Base-by-base conservation (phyloP, 1,140 invertebrate species). In the Andrena cerasifolii region DNA sequence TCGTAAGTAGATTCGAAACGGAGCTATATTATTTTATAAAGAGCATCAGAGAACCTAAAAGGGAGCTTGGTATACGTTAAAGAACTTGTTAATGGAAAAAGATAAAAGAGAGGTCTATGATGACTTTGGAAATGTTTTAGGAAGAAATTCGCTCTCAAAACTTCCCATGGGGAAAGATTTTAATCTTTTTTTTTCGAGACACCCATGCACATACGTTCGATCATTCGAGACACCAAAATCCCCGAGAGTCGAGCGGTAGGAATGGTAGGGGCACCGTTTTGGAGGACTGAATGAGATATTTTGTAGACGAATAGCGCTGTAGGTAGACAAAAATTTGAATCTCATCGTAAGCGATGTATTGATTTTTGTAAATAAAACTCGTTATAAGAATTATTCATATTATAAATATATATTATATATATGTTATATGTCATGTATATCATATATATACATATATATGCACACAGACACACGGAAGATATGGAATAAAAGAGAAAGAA, bases 281-380 rank as follows among this genome's bases (percentile, higher is more conserved):
- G 79, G 77, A 88, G 84, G 85, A 90, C 88, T 90, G 88, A 89
- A 86, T 78, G 83, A 87, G 86, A 87, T 78, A 84, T 88, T 88
- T 90, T 88, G 78, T 88, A 89, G 87, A 78, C 82, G 70, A 3
- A 87, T 86, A 85, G 76, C 33, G 63, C 40, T 10, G 21, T 88
- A 89, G 84, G 77, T 89, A 89, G 83, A 82, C 56, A 78, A 88
- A 84, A 86, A 86, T 86, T 65, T 62, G 78, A 80, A 82, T 70
- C 82, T 85, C 85, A 45, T 79, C 74, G 68, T 78, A 74, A 81
- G 82, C 49, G 33, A 82, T 78, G 31, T 85, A 87, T 82, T 72
- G 43, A 78, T 75, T 88, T 89, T 88, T 89, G 87, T 89, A 89
- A 89, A 89, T 89, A 87, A 74, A 79, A 80, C 65, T 80, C 73